phyloP scores from a whole-genome alignment of 2,797 vertebrate genomes.

The Emydoidea blandingii region DNA sequence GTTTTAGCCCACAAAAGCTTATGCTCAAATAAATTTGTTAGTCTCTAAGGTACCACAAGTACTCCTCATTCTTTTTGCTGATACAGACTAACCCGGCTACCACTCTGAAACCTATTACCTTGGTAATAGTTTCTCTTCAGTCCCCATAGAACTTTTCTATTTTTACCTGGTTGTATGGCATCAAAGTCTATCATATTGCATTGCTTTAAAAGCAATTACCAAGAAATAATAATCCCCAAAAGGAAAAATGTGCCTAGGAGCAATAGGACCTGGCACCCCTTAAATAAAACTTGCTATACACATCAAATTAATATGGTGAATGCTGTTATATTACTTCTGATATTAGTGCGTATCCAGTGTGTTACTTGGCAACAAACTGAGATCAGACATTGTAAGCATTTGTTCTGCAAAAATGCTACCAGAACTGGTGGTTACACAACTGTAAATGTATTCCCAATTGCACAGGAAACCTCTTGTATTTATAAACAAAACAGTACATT shows the following conservation, averaged over 20 bases:
- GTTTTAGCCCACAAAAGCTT: too few relatives aligned
- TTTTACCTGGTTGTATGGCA: slow-evolving; percentile 21
- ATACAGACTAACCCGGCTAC: too few relatives aligned
- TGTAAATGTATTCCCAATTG: slow-evolving; percentile 46
- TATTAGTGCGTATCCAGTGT: slow-evolving; percentile 46
- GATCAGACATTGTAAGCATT: slow-evolving; percentile 66
- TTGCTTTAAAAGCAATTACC: slow-evolving; percentile 26
- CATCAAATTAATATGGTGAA: slow-evolving; percentile 65
- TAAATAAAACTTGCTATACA: slow-evolving; percentile 65
- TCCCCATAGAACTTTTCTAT: slow-evolving; percentile 2
- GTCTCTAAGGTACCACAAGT: too few relatives aligned
- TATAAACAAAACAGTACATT: neutral
- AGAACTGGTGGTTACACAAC: slow-evolving; percentile 42
- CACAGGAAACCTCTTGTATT: neutral
- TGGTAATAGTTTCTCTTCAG: neutral
- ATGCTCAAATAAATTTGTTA: too few relatives aligned
- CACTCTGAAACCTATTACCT: neutral
- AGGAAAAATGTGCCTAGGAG: slow-evolving; percentile 36
- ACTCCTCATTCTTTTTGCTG: too few relatives aligned
- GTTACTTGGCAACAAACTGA: slow-evolving; percentile 72
- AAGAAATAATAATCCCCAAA: neutral
- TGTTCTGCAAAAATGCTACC: slow-evolving; percentile 57
- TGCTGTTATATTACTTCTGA: slow-evolving; percentile 64
- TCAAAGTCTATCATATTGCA: neutral
- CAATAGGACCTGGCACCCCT: slow-evolving; percentile 41